Evolutionary conservation across 2,888 invertebrate species (phyloP), one percentile per base, ranked within the genome.

Genomic region (Ophion obscuratus): DNA sequence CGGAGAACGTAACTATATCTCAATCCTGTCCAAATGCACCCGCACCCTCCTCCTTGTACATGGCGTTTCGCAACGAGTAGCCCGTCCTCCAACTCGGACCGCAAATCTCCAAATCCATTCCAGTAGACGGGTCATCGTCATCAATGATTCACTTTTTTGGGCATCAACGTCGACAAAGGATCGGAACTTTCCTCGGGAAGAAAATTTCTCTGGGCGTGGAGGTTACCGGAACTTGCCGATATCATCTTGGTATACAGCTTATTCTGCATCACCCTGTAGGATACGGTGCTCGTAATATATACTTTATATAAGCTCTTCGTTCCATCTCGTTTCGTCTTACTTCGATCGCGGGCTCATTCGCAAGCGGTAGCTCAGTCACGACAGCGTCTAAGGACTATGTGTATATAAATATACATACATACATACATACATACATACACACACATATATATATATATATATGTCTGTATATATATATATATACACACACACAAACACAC

Each of bases 251-350:
- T 53, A 5, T 3, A 14, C 53, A 3, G 17, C 4, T 14, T 9
- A 17, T 62, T 74, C 4, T 62, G 74, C 20, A 64, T 47, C 62
- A 27, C 2, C 61, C 53, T 47, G 24, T 74, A 75, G 53, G 14
- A 24, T 74, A 57, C n/a, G 36, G 24, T 71, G 10, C 31, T 62
- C 57, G 66, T 61, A 59, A 66, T 80, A 67, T 40, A 74, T 83
- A 74, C 73, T 80, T 81, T 81, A 73, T 53, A 53, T 57, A 64
- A 83, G 64, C 71, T 71, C 40, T 71, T 64, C 81, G 83, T 85
- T 87, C 85, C 84, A 74, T 84, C 85, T 81, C 77, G 85, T 88
- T 86, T 84, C 86, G 78, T 88, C 87, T 78, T 76, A 73, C 67
- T 70, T 76, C 75, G 83, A 83, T 85, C 84, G 61, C 20, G 53